These are phyloP conservation scores for Dynastes hyllus DNA, from an alignment of 2,888 invertebrate species.

Conservation along the genomic window DNA sequence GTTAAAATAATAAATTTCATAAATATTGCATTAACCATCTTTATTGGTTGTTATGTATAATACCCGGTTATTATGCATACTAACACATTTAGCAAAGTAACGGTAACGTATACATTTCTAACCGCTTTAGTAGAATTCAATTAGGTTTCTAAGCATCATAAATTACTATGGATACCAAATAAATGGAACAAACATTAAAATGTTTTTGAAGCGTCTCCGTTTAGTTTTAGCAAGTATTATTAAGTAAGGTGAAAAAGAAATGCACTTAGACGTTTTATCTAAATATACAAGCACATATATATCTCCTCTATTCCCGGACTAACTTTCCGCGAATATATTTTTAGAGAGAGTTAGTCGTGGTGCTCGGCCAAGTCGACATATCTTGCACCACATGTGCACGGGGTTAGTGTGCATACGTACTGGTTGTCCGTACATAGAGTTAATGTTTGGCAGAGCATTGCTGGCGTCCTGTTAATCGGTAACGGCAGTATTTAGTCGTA, in stretches of 20 bases:
- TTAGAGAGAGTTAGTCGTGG: constrained; percentile 4
- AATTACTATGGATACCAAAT: too few relatives aligned
- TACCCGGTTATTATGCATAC: too few relatives aligned
- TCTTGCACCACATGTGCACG: constrained; percentile 1
- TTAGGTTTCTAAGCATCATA: too few relatives aligned
- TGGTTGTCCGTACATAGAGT: not conserved
- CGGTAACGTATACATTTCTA: too few relatives aligned
- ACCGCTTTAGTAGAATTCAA: too few relatives aligned
- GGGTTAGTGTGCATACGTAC: constrained; percentile 3
- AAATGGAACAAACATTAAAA: too few relatives aligned
- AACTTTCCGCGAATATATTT: constrained; percentile 23
- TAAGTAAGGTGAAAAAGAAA: not conserved
- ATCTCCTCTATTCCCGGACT: constrained; percentile 9
- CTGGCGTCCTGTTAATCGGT: not conserved
- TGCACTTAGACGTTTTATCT: constrained; percentile 2
- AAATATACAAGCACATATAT: constrained; percentile 6
- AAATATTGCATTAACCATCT: too few relatives aligned
- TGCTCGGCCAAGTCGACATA: constrained; percentile 4
- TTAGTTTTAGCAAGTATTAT: too few relatives aligned
- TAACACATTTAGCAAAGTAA: too few relatives aligned
- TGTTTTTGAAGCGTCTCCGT: too few relatives aligned
- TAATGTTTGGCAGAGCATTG: constrained; percentile 1
- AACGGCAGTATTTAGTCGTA: not conserved
- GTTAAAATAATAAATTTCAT: too few relatives aligned
- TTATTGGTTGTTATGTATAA: too few relatives aligned